phyloP scores from a whole-genome alignment of 2,888 invertebrate species.

The Pseudococcus jackbeardsleyi region DNA sequence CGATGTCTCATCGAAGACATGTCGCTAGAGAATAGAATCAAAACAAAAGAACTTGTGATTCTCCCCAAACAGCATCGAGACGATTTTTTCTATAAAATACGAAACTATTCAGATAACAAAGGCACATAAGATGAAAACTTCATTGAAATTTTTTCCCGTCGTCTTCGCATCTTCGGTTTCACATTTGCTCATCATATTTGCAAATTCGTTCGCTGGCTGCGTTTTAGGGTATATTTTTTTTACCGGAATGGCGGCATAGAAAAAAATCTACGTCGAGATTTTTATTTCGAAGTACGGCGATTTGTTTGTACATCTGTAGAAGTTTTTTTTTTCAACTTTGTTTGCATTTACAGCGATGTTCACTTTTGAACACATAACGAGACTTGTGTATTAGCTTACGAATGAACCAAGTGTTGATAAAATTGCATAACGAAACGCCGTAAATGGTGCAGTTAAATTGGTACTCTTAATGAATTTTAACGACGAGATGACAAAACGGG shows the following conservation, averaged over 20 bases:
- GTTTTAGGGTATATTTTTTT: not conserved
- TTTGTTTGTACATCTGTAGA: not conserved
- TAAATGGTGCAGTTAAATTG: not conserved
- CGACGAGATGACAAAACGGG: not conserved
- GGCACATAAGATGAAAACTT: not conserved
- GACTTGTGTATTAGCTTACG: not conserved
- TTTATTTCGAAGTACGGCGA: not conserved
- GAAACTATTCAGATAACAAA: not conserved
- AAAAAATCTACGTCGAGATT: not conserved
- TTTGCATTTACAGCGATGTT: not conserved
- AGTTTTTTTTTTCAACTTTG: not conserved
- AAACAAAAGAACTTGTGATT: not conserved
- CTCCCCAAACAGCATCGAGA: not conserved
- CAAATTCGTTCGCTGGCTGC: not conserved
- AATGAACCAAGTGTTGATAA: not conserved
- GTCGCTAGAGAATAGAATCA: not conserved
- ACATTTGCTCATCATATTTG: not conserved
- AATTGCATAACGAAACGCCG: not conserved
- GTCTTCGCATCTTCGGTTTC: not conserved
- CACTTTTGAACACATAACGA: not conserved
- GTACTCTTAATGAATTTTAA: constrained; percentile 32
- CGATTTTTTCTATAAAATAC: not conserved
- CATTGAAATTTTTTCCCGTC: not conserved
- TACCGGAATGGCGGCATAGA: not conserved
- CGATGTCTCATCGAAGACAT: not conserved